phyloP scores from a whole-genome alignment of 2,888 invertebrate genomes.

The Rutpela maculata region DNA sequence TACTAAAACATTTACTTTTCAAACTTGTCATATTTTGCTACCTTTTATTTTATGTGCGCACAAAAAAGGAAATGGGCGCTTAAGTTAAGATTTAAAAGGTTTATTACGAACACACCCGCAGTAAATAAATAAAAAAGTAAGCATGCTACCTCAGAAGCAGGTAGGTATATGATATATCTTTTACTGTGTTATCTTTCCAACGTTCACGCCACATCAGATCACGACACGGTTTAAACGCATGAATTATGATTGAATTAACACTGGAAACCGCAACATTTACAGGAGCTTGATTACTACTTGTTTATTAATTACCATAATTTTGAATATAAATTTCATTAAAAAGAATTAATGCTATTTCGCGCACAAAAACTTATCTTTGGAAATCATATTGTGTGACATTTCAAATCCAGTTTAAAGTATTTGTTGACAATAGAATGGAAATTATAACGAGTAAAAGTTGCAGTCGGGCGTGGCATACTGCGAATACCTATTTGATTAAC shows the following conservation, averaged over 20 bases:
- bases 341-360: not conserved
- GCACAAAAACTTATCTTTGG: not conserved
- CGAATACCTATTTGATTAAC: no score
- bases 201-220: not conserved
- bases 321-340: not conserved
- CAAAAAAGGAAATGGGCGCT: not conserved
- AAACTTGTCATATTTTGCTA: not conserved
- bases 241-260: not conserved
- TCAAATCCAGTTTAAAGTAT: not conserved
- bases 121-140: not conserved
- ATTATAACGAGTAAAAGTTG: no score
- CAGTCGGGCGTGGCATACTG: no score
- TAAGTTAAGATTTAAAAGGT: slow-evolving; percentile 1
- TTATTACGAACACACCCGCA: not conserved
- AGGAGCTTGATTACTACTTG: not conserved
- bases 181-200: not conserved
- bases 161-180: not conserved
- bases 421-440: not conserved
- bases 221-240: not conserved
- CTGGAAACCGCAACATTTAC: not conserved
- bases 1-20: no score
- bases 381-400: not conserved
- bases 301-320: not conserved
- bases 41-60: not conserved
- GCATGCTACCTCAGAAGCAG: slow-evolving; percentile 1